These are phyloP conservation scores for Protobothrops flavoviridis DNA, from an alignment of 2,113 vertebrate species.

Conservation along the genomic window DNA sequence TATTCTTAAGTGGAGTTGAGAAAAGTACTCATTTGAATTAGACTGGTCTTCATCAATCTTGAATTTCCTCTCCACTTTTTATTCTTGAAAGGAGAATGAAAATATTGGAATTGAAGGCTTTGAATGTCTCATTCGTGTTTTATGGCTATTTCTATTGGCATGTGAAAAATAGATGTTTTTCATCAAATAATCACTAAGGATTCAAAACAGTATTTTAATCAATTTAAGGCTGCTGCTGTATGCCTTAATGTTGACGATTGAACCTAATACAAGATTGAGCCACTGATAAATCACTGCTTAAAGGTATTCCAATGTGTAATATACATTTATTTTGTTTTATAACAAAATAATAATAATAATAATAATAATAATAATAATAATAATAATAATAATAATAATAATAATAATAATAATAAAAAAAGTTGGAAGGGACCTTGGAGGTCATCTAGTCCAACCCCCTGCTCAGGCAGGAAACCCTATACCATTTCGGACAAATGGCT, in stretches of 20 bases:
- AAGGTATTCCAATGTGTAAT: background rate
- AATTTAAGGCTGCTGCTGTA: background rate
- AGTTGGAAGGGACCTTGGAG: too few species aligned
- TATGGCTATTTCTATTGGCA: constrained; percentile 23
- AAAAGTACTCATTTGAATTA: background rate
- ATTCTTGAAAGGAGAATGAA: background rate
- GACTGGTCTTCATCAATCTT: background rate
- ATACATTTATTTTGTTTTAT: background rate
- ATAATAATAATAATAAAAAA: too few species aligned
- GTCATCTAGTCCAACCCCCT: too few species aligned
- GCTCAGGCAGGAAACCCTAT: too few species aligned
- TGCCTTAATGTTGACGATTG: constrained; percentile 23
- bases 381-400: too few species aligned
- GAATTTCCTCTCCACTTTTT: background rate
- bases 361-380: too few species aligned
- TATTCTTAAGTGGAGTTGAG: background rate
- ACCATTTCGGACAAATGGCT: too few species aligned
- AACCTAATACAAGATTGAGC: constrained; percentile 16
- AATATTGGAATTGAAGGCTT: constrained; percentile 4
- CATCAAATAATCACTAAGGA: background rate
- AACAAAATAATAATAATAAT: too few species aligned
- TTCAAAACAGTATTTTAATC: constrained; percentile 31
- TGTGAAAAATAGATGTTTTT: constrained; percentile 17
- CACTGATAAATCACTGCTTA: background rate
- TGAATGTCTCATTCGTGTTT: background rate